These are phyloP conservation scores for Ataeniobius toweri DNA, from an alignment of 2,797 vertebrate species.

Conservation along the genomic window DNA sequence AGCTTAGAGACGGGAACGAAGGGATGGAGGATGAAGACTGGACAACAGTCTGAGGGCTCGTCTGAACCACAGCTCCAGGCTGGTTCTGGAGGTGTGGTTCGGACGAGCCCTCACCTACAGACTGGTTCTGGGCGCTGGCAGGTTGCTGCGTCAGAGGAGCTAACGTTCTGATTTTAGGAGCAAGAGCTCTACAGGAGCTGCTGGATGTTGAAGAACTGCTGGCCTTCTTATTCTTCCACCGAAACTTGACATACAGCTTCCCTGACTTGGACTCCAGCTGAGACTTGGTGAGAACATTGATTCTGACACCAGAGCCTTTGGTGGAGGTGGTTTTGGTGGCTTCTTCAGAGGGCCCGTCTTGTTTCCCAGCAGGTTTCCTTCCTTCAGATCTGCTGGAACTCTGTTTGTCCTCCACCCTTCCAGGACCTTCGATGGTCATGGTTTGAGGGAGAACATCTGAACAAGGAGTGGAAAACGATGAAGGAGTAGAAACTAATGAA, in stretches of 20 bases:
- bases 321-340: accelerated
- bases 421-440: background rate
- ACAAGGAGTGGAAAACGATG: background rate
- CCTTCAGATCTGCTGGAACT: background rate
- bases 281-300: constrained; percentile 11
- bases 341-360: no score
- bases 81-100: background rate
- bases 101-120: no score
- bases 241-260: background rate
- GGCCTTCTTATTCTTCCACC: background rate
- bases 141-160: background rate
- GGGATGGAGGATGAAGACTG: background rate
- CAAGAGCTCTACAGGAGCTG: no score
- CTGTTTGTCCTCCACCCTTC: background rate
- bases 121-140: background rate
- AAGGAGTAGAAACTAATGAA: background rate
- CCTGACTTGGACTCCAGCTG: background rate
- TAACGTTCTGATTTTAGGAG: background rate
- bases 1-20: background rate
- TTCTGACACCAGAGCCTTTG: background rate
- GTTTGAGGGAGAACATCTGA: background rate
- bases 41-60: background rate
- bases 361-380: background rate
- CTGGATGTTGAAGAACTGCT: background rate
- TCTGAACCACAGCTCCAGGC: no score